Evolutionary conservation across 2,113 vertebrate genomes (phyloP).

Genomic region (Hemiprocne comata): DNA sequence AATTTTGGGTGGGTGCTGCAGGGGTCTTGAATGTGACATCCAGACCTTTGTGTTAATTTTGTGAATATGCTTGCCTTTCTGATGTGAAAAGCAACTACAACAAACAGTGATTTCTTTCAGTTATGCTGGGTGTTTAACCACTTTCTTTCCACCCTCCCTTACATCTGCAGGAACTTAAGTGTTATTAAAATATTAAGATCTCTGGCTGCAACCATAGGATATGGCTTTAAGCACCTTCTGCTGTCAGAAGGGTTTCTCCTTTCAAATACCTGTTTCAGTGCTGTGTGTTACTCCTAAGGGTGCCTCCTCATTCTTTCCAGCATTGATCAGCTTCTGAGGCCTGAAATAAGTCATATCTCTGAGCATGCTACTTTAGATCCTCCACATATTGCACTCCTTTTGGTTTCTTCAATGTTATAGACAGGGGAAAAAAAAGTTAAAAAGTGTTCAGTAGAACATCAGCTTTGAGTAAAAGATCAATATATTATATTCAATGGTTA

Average conservation of each 20-base stretch:
- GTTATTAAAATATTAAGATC: background rate
- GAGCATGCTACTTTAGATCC: background rate
- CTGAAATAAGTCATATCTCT: background rate
- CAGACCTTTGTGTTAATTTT: background rate
- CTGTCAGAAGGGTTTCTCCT: background rate
- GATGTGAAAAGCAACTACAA: background rate
- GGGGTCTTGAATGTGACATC: background rate
- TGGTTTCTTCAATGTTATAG: background rate
- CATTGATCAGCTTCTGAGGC: background rate
- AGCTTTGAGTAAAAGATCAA: constrained; percentile 41
- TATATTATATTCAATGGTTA: background rate
- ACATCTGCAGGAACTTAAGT: background rate
- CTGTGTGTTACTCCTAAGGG: background rate
- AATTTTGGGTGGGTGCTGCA: background rate
- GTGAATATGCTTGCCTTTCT: background rate
- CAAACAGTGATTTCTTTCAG: background rate
- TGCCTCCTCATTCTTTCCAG: background rate
- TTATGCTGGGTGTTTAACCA: background rate
- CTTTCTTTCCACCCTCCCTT: background rate
- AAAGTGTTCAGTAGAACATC: background rate
- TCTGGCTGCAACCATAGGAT: background rate
- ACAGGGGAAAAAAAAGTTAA: background rate
- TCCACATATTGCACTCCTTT: background rate
- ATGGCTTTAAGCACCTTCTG: background rate
- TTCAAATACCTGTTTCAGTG: background rate